Evolutionary conservation across 2,888 invertebrate species (phyloP).

Genomic region (Papilio elwesi): DNA sequence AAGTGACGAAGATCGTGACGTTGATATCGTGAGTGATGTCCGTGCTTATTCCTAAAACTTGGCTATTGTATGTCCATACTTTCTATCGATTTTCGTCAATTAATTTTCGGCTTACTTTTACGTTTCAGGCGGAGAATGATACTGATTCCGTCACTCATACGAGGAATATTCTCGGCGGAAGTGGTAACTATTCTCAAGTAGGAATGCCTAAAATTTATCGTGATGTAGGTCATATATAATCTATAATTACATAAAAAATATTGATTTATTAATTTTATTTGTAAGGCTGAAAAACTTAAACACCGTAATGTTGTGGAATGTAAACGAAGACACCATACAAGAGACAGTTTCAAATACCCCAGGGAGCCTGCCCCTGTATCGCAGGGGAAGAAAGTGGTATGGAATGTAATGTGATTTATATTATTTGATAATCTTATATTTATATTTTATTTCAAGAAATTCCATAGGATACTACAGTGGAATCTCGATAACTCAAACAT

Average conservation of each 20-base stretch:
- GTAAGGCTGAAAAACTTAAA: constrained; percentile 96
- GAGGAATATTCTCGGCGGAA: constrained; percentile 86
- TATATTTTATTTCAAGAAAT: background rate
- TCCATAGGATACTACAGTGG: no score
- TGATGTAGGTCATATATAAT: background rate
- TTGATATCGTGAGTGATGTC: constrained; percentile 98
- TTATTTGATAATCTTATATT: background rate
- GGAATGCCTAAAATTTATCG: background rate
- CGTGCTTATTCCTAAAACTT: constrained; percentile 71
- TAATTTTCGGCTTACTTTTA: constrained; percentile 51
- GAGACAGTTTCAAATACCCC: constrained; percentile 98
- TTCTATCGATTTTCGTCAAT: constrained; percentile 44
- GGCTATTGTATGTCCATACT: constrained; percentile 34
- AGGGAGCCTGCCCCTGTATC: constrained; percentile 97
- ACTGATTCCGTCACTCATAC: constrained; percentile 88
- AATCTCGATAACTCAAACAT: no score
- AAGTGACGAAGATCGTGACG: constrained; percentile 98
- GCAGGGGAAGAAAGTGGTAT: constrained; percentile 96
- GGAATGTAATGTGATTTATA: constrained; percentile 47
- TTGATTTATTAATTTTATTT: constrained; percentile 36
- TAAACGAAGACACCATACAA: constrained; percentile 98
- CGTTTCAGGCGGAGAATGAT: constrained; percentile 90
- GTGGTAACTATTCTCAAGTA: constrained; percentile 91
- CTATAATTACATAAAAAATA: background rate
- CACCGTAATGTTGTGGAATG: constrained; percentile 99